Conservation (phyloP, 2,888 invertebrate species). For the Ormyrus pomaceus region DNA sequence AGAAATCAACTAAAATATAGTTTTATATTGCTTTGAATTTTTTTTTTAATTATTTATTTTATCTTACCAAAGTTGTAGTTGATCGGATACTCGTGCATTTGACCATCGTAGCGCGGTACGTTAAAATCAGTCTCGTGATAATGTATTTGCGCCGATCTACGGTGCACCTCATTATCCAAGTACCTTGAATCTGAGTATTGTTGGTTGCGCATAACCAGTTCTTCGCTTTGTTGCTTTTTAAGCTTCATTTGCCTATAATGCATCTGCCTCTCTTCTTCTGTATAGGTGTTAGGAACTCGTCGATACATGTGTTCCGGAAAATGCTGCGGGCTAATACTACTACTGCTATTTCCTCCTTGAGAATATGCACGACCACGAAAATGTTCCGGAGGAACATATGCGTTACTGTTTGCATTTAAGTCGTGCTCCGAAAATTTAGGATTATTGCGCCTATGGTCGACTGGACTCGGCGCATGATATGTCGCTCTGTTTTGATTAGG, state of each 20-base stretch:
- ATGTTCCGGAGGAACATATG: conserved; percentile 71
- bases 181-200: conserved; percentile 64
- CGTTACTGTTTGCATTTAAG: conserved; percentile 71
- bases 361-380: conserved; percentile 71
- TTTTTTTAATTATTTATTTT: too few species aligned
- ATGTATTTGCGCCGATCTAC: conserved; percentile 60
- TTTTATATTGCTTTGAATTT: too few species aligned
- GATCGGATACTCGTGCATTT: conserved; percentile 60
- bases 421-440: conserved; percentile 64
- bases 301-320: conserved; percentile 67
- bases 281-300: conserved; percentile 68
- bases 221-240: conserved; percentile 61
- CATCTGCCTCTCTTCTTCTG: conserved; percentile 69
- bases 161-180: conserved; percentile 63
- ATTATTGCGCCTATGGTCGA: conserved; percentile 61
- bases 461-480: conserved; percentile 61
- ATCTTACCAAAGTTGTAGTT: conserved; percentile 59
- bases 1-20: too few species aligned
- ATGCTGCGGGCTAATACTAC: conserved; percentile 58
- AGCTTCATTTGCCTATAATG: conserved; percentile 66
- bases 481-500: conserved; percentile 59
- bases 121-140: conserved; percentile 64
- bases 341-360: conserved; percentile 68
- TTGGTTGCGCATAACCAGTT: conserved; percentile 59
- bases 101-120: conserved; percentile 61